Evolutionary conservation across 1,140 invertebrate species (phyloP).

Genomic region (Ylistrum balloti): DNA sequence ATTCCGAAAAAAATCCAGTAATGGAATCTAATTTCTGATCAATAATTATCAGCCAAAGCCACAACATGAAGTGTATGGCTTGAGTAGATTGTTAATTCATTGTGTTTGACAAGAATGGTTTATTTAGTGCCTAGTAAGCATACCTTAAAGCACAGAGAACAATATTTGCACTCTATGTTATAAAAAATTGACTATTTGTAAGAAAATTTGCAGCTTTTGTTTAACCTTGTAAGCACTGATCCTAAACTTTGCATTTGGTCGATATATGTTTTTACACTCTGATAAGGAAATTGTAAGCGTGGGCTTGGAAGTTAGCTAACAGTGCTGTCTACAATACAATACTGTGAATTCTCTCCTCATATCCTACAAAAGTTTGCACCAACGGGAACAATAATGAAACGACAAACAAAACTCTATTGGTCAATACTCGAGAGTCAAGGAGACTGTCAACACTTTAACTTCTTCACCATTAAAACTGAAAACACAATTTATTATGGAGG

Average conservation of each 20-base stretch:
- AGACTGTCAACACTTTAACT: not conserved
- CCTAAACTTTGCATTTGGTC: not conserved
- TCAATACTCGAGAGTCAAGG: conserved; percentile 5
- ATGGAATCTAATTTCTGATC: conserved; percentile 14
- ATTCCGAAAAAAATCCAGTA: not conserved
- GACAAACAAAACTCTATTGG: not conserved
- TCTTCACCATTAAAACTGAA: not conserved
- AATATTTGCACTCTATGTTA: not conserved
- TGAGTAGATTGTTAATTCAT: conserved; percentile 28
- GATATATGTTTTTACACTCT: not conserved
- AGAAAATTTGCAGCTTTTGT: not conserved
- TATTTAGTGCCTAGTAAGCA: not conserved
- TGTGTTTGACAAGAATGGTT: conserved; percentile 27
- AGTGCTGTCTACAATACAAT: not conserved
- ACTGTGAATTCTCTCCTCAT: not conserved
- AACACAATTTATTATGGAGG: not conserved
- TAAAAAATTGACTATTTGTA: not conserved
- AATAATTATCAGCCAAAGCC: not conserved
- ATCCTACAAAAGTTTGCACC: conserved; percentile 14
- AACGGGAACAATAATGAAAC: not conserved
- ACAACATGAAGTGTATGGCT: not conserved
- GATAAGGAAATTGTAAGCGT: not conserved
- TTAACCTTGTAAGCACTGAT: not conserved
- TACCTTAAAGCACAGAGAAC: not conserved
- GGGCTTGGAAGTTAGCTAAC: not conserved